These are phyloP conservation scores for Chironex yamaguchii DNA, from an alignment of 30 jellyfish, hydroid and myxozoan species.

Conservation along the genomic window DNA sequence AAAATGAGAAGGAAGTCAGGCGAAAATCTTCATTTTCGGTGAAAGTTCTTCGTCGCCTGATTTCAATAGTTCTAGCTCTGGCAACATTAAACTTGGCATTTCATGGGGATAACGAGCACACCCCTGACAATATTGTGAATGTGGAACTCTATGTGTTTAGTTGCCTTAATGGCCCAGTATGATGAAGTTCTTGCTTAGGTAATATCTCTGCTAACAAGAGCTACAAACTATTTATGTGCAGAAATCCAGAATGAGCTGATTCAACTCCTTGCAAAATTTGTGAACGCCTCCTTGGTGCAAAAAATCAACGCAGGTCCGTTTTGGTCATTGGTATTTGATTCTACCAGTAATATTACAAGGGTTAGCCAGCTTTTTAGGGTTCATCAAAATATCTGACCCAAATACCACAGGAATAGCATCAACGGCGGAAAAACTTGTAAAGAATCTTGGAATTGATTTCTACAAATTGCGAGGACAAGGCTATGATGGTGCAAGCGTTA, in stretches of 20 bases:
- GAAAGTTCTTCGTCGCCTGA: constrained; percentile 18
- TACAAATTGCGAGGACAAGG: too few species aligned
- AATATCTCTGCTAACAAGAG: constrained; percentile 44
- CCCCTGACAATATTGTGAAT: constrained; percentile 19
- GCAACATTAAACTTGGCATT: constrained; percentile 30
- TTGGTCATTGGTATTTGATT: constrained; percentile 18
- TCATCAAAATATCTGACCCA: too few species aligned
- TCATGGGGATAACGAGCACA: constrained; percentile 20
- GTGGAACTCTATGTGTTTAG: constrained; percentile 56
- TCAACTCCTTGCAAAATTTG: constrained; percentile 37
- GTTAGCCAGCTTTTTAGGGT: constrained; percentile 4
- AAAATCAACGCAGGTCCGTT: constrained; percentile 4
- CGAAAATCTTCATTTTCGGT: constrained; percentile 37
- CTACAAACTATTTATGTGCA: constrained; percentile 37
- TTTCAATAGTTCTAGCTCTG: constrained; percentile 36
- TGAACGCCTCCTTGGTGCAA: constrained; percentile 14
- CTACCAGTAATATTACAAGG: constrained; percentile 26
- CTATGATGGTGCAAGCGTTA: not conserved
- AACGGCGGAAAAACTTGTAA: too few species aligned
- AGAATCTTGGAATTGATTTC: too few species aligned
- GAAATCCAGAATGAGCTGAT: constrained; percentile 34
- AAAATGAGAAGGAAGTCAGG: constrained; percentile 12
- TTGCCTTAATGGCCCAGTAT: constrained; percentile 35
- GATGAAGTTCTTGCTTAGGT: constrained; percentile 39
- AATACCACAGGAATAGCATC: too few species aligned